phyloP scores from a whole-genome alignment of 2,113 vertebrate genomes.

The Pteruthius melanotis region DNA sequence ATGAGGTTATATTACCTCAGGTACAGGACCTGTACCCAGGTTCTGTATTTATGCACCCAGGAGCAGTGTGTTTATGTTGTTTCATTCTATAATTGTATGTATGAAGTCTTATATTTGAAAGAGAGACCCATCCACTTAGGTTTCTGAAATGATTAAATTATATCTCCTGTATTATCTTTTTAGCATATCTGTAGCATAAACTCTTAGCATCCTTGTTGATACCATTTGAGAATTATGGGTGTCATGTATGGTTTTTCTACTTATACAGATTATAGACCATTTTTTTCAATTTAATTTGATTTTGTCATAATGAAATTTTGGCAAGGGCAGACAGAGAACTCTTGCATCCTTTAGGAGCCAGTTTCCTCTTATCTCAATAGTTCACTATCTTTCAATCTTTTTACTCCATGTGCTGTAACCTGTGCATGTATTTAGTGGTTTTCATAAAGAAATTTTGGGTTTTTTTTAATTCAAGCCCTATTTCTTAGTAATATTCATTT shows the following conservation, averaged over 20 bases:
- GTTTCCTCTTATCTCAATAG: not conserved
- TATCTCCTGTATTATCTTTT: not conserved
- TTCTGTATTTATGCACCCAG: not conserved
- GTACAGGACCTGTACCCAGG: not conserved
- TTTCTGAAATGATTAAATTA: not conserved
- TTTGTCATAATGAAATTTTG: not conserved
- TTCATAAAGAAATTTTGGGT: not conserved
- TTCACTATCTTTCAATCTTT: not conserved
- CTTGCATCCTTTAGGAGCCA: not conserved
- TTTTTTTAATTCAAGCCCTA: not conserved
- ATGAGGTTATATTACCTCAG: not conserved
- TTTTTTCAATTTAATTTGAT: not conserved
- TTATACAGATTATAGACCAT: not conserved
- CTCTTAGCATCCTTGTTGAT: not conserved
- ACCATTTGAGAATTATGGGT: not conserved
- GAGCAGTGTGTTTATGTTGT: not conserved
- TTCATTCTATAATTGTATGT: not conserved
- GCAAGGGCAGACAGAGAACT: not conserved
- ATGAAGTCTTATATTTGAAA: not conserved
- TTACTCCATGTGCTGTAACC: not conserved
- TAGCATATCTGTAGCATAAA: not conserved
- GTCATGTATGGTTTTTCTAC: not conserved
- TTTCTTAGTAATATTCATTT: not conserved
- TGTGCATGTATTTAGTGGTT: not conserved
- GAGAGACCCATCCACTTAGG: not conserved